These are phyloP conservation scores for Halcyon leucocephala DNA, from an alignment of 2,797 vertebrate species.

Conservation along the genomic window DNA sequence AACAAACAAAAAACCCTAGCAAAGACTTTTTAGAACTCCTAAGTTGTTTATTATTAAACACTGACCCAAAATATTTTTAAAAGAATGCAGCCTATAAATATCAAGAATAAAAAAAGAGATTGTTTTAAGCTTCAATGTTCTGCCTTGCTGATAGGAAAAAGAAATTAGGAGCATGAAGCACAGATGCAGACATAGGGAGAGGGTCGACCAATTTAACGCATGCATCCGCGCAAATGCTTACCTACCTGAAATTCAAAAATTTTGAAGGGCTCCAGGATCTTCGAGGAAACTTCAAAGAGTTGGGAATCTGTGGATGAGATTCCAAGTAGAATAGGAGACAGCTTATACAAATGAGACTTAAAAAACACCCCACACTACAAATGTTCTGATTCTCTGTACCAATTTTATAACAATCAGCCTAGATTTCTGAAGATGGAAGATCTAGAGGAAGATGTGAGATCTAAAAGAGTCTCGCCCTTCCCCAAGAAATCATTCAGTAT, in stretches of 20 bases:
- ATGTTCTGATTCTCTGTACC: background rate
- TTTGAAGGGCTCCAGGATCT: conserved; percentile 74
- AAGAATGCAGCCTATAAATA: background rate
- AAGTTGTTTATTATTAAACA: background rate
- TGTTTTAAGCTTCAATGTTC: background rate
- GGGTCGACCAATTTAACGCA: conserved; percentile 77
- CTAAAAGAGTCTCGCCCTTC: background rate
- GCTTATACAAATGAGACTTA: conserved; percentile 60
- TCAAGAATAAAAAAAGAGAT: background rate
- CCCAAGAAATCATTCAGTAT: background rate
- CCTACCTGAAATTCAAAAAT: conserved; percentile 77
- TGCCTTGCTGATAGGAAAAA: conserved; percentile 51
- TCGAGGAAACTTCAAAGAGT: conserved; percentile 76
- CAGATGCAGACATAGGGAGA: conserved; percentile 74
- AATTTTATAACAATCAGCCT: background rate
- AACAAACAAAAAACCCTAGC: background rate
- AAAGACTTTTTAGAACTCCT: background rate
- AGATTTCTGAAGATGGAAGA: background rate
- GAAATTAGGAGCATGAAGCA: conserved; percentile 70
- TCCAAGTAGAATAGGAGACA: conserved; percentile 73
- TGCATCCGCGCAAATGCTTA: conserved; percentile 73
- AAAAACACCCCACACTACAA: background rate
- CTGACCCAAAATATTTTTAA: background rate
- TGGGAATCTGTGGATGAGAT: conserved; percentile 74
- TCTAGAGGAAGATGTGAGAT: background rate